A percentile compares a stretch with the other conserved stretches of the same genome.
phyloP scores from a whole-genome alignment of 2,113 vertebrate species.

The Callaeas wilsoni region DNA sequence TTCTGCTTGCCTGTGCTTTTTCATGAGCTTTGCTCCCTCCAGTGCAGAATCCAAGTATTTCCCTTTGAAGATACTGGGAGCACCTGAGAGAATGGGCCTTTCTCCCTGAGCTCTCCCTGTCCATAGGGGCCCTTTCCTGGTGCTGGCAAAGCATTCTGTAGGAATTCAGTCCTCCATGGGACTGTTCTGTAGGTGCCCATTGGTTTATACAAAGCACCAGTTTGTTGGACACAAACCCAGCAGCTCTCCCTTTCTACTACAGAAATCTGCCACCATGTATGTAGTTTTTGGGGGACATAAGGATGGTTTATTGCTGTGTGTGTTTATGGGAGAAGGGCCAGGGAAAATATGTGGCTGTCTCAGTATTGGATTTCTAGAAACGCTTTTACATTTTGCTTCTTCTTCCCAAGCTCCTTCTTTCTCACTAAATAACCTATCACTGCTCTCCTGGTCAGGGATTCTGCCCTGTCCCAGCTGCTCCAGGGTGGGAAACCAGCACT shows the following conservation, averaged over 20 bases:
- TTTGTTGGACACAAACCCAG: not conserved
- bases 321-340: not conserved
- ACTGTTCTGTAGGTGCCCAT: not conserved
- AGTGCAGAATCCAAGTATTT: not conserved
- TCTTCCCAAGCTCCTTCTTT: not conserved
- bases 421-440: not conserved
- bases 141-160: not conserved
- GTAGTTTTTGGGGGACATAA: accelerated
- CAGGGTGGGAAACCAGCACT: not conserved
- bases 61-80: not conserved
- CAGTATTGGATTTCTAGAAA: not conserved
- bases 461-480: not conserved
- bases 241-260: not conserved
- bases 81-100: not conserved
- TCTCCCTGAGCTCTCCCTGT: not conserved
- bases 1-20: not conserved
- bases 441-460: not conserved
- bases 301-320: not conserved
- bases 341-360: not conserved
- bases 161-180: not conserved
- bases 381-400: not conserved
- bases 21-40: not conserved
- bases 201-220: not conserved
- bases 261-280: not conserved
- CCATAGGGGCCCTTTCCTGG: not conserved